Conservation (phyloP, 2,113 vertebrate species). For the Neoarius graeffei region DNA sequence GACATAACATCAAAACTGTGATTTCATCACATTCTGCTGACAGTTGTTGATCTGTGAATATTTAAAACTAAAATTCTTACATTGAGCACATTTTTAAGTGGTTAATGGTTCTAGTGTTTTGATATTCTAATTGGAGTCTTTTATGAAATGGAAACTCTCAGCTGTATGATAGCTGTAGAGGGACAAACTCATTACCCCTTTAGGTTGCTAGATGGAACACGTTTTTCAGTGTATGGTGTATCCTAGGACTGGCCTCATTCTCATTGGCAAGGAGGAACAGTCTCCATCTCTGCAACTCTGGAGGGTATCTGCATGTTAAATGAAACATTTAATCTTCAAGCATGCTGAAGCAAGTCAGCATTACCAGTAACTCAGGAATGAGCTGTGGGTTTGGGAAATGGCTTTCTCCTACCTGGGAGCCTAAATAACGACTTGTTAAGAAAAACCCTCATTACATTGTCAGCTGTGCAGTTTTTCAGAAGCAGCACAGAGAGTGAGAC, state of each 20-base stretch:
- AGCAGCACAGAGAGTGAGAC: not conserved
- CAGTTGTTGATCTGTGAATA: too few species aligned
- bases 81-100: not conserved
- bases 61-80: too few species aligned
- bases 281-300: not conserved
- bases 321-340: not conserved
- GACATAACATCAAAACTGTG: too few species aligned
- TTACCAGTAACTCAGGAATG: slow-evolving; percentile 9
- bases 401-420: not conserved
- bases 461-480: not conserved
- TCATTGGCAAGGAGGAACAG: not conserved
- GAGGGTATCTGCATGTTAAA: slow-evolving; percentile 10
- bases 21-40: too few species aligned
- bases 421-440: not conserved
- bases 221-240: not conserved
- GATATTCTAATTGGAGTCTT: not conserved
- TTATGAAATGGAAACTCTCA: not conserved
- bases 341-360: not conserved
- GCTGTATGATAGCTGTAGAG: not conserved
- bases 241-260: not conserved
- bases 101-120: not conserved
- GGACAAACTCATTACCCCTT: not conserved
- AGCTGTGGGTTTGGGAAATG: not conserved
- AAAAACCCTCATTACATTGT: not conserved
- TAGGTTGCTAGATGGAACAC: not conserved